Percentiles rank a stretch among this genome's conserved stretches.
Evolutionary conservation across 2,797 vertebrate genomes (phyloP).

Genomic region (Coluber constrictor): DNA sequence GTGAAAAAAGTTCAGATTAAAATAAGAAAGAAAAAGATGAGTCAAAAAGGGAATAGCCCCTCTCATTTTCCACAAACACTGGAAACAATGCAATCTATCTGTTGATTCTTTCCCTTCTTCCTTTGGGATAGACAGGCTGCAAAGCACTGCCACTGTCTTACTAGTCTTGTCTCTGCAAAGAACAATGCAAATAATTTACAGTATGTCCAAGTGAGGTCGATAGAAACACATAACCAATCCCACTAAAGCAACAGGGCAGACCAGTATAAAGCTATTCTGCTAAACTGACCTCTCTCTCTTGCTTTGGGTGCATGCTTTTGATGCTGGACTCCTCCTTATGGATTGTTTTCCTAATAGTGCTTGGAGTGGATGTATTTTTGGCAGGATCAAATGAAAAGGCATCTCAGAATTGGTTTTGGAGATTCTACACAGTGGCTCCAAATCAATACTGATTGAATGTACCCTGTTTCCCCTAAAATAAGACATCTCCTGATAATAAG

Average conservation of each 20-base stretch:
- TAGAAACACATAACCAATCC: background rate
- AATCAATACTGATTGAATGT: background rate
- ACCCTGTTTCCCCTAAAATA: too few relatives aligned
- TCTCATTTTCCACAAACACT: background rate
- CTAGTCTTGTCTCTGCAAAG: background rate
- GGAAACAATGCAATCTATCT: background rate
- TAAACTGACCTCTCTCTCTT: background rate
- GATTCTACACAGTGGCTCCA: background rate
- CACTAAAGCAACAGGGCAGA: background rate
- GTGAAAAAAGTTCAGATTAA: background rate
- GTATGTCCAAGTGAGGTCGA: background rate
- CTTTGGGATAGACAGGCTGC: background rate
- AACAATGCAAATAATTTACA: background rate
- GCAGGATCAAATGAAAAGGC: background rate
- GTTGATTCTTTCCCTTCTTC: background rate
- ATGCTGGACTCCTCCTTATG: background rate
- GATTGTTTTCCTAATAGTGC: background rate
- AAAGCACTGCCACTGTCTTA: background rate
- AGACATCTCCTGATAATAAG: too few relatives aligned
- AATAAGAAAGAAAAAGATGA: background rate
- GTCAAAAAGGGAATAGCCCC: background rate
- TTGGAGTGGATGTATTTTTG: background rate
- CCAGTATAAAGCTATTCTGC: background rate
- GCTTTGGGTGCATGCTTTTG: background rate
- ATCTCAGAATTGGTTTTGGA: background rate